These are phyloP conservation scores for Riparia riparia DNA, from an alignment of 2,113 vertebrate species.

Conservation along the genomic window DNA sequence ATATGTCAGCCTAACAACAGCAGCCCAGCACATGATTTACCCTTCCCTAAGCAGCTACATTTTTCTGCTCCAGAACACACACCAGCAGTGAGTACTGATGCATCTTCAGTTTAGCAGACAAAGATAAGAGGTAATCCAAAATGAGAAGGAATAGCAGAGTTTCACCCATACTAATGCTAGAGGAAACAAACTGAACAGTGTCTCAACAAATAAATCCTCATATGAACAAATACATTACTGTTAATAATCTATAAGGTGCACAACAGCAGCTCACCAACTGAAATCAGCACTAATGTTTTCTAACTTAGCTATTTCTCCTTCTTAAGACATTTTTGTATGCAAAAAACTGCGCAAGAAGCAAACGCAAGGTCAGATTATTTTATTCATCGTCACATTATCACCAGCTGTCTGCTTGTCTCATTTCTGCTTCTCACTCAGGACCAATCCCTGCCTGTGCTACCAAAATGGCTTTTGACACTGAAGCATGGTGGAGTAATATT, in stretches of 20 bases:
- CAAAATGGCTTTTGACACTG: not conserved
- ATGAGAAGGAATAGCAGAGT: not conserved
- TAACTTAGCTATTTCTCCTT: conserved; percentile 15
- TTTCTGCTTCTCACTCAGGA: not conserved
- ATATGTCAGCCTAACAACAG: not conserved
- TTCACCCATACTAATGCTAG: not conserved
- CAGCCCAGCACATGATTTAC: not conserved
- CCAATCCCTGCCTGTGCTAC: not conserved
- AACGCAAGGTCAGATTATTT: not conserved
- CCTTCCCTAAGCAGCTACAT: not conserved
- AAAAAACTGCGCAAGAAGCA: not conserved
- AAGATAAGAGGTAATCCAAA: not conserved
- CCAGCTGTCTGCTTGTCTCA: not conserved
- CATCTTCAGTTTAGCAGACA: not conserved
- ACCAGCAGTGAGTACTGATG: fast-evolving
- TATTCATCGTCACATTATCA: not conserved
- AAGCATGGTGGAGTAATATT: not conserved
- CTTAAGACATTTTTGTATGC: not conserved
- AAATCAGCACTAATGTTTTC: conserved; percentile 51
- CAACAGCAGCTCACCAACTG: conserved; percentile 46
- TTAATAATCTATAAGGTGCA: not conserved
- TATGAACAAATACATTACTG: not conserved
- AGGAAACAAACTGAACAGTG: not conserved
- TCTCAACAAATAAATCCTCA: conserved; percentile 6
- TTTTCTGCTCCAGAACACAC: not conserved